Percentiles rank a stretch among this genome's conserved stretches.
Conservation (phyloP, 2,797 vertebrate genomes). For the Myotis daubentonii region DNA sequence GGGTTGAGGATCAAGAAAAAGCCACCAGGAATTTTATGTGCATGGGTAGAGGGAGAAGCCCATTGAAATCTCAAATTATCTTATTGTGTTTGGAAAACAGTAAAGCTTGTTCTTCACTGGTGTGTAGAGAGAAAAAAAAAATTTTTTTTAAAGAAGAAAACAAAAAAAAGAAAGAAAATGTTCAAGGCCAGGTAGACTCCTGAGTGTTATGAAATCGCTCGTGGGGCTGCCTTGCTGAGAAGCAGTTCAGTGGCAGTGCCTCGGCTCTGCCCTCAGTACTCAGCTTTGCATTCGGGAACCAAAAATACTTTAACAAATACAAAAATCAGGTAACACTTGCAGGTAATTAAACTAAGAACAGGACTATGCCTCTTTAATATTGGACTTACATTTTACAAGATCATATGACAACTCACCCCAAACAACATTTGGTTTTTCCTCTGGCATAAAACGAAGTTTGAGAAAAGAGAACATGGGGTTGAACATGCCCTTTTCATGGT, state of each 20-base stretch:
- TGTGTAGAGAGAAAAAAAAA: background rate
- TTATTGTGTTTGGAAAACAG: background rate
- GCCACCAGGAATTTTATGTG: background rate
- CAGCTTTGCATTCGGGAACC: background rate
- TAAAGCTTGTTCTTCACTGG: background rate
- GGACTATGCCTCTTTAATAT: background rate
- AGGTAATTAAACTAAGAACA: background rate
- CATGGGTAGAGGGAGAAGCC: background rate
- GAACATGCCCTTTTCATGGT: background rate
- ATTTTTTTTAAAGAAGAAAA: too few species aligned
- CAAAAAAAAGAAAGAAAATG: too few species aligned
- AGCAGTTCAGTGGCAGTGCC: background rate
- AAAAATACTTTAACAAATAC: conserved; percentile 27
- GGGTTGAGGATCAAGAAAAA: background rate
- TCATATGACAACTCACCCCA: background rate
- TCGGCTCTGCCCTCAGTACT: background rate
- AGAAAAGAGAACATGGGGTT: background rate
- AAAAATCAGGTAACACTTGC: background rate
- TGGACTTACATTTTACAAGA: background rate
- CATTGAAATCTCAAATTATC: background rate
- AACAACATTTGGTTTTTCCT: background rate
- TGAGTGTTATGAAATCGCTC: background rate
- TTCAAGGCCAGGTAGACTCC: background rate
- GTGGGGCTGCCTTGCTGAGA: background rate
- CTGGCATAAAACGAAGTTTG: conserved; percentile 7